Conservation (phyloP, 2,888 invertebrate genomes). For the Trilocha varians region DNA sequence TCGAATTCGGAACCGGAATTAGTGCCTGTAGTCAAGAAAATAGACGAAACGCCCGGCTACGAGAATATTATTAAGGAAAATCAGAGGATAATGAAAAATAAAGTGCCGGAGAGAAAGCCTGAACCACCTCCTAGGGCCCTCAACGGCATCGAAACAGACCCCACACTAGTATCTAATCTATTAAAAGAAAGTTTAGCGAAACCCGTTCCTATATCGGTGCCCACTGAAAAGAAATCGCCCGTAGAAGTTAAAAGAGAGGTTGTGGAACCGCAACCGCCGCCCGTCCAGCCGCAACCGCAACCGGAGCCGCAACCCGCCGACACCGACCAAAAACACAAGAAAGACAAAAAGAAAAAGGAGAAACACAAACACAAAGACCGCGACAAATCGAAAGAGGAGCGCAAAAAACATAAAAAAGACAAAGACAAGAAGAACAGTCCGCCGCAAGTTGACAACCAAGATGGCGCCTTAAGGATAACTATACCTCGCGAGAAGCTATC, state of each 20-base stretch:
- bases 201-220: slow-evolving; percentile 57
- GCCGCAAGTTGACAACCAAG: slow-evolving; percentile 23
- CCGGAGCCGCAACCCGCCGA: slow-evolving; percentile 21
- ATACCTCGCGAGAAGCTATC: slow-evolving; percentile 59
- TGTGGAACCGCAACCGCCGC: slow-evolving; percentile 30
- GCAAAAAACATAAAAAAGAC: slow-evolving; percentile 82
- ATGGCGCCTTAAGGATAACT: slow-evolving; percentile 52
- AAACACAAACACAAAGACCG: slow-evolving; percentile 86
- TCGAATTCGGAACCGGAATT: slow-evolving; percentile 75
- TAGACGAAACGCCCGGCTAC: slow-evolving; percentile 76
- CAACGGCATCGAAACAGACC: slow-evolving; percentile 82
- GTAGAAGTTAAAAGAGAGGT: slow-evolving; percentile 39
- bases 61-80: slow-evolving; percentile 74
- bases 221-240: slow-evolving; percentile 49
- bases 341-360: slow-evolving; percentile 85
- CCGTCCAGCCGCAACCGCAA: slow-evolving; percentile 17
- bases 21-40: slow-evolving; percentile 75
- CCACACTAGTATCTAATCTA: slow-evolving; percentile 79
- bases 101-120: slow-evolving; percentile 51
- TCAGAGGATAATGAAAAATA: slow-evolving; percentile 53
- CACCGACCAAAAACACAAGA: slow-evolving; percentile 55
- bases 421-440: slow-evolving; percentile 58
- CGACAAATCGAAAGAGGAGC: slow-evolving; percentile 80
- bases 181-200: slow-evolving; percentile 77
- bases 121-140: slow-evolving; percentile 41